These are phyloP conservation scores for Pionites leucogaster DNA, from an alignment of 2,113 vertebrate genomes.

Conservation along the genomic window DNA sequence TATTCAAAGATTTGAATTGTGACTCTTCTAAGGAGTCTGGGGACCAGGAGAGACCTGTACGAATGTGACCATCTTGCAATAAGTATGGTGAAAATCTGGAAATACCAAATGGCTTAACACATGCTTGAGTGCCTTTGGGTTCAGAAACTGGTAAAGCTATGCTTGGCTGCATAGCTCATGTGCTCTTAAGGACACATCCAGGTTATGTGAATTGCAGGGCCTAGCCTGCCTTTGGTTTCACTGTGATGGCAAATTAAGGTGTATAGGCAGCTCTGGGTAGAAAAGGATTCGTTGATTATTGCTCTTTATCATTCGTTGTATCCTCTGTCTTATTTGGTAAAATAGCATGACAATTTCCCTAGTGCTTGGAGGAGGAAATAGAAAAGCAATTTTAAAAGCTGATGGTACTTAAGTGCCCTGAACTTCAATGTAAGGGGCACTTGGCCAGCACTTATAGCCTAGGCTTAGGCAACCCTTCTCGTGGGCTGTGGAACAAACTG, in stretches of 20 bases:
- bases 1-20: not conserved
- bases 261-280: not conserved
- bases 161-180: not conserved
- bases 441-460: not conserved
- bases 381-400: not conserved
- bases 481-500: not conserved
- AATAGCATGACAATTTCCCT: not conserved
- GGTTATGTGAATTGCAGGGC: not conserved
- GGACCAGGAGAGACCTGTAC: not conserved
- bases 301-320: not conserved
- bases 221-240: not conserved
- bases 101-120: not conserved
- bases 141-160: not conserved
- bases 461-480: not conserved
- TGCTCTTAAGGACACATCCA: not conserved
- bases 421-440: rapidly evolving
- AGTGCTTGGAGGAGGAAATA: not conserved
- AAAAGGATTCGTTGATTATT: not conserved
- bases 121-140: not conserved
- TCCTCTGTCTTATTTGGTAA: not conserved
- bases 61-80: not conserved
- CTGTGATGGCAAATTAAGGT: not conserved
- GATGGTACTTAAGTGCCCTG: not conserved
- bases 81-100: not conserved
- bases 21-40: not conserved